Conservation (phyloP, 1,140 invertebrate species). For the Anadara kagoshimensis region DNA sequence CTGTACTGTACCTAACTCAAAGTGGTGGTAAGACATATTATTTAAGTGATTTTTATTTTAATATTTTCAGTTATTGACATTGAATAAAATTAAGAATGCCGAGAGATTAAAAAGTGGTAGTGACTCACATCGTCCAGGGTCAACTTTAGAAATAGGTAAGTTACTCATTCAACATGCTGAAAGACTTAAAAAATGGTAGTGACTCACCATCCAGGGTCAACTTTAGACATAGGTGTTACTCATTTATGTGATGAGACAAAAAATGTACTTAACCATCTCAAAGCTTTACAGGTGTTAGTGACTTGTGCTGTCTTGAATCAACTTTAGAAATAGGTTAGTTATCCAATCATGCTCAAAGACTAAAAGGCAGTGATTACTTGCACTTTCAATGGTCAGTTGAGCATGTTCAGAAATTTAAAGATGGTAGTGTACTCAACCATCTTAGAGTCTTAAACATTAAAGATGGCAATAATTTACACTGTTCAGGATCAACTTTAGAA, state of each 20-base stretch:
- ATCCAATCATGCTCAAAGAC: no score
- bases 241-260: no score
- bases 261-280: neutral
- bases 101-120: slow-evolving; percentile 53
- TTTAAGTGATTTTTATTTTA: neutral
- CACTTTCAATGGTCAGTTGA: no score
- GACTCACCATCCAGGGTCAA: slow-evolving; percentile 44
- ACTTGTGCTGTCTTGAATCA: slow-evolving; percentile 42
- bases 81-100: slow-evolving; percentile 61
- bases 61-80: slow-evolving; percentile 56
- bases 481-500: no score
- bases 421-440: no score
- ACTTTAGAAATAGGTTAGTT: no score
- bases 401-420: no score
- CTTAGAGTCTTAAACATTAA: no score
- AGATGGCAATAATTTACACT: no score
- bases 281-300: slow-evolving; percentile 50
- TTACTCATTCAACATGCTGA: neutral
- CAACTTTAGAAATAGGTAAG: slow-evolving; percentile 54
- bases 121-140: slow-evolving; percentile 43
- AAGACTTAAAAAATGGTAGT: slow-evolving; percentile 49
- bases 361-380: no score
- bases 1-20: no score
- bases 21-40: no score
- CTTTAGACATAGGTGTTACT: slow-evolving; percentile 58